phyloP scores from a whole-genome alignment of 2,113 vertebrate genomes.

The Marmota flaviventris region DNA sequence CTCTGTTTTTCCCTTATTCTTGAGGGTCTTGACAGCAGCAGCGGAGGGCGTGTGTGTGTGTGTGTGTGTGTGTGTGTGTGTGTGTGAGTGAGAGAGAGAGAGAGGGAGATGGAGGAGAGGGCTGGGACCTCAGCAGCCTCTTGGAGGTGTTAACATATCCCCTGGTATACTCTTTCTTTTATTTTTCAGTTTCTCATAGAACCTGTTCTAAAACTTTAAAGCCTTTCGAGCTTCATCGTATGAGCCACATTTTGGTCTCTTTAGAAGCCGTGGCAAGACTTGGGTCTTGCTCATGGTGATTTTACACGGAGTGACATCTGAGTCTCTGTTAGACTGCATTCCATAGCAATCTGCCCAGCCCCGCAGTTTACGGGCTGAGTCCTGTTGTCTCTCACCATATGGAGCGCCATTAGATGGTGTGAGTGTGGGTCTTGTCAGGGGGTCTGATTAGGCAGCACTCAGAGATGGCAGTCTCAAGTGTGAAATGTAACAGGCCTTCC shows the following conservation, averaged over 20 bases:
- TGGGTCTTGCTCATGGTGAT: neutral
- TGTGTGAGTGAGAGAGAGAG: neutral
- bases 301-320: slow-evolving; percentile 51
- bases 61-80: too few relatives aligned
- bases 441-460: slow-evolving; percentile 54
- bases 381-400: slow-evolving; percentile 66
- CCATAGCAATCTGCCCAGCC: slow-evolving; percentile 41
- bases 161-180: neutral
- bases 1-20: slow-evolving; percentile 39
- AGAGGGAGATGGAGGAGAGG: neutral
- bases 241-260: slow-evolving; percentile 36
- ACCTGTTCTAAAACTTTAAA: slow-evolving; percentile 49
- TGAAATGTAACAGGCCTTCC: slow-evolving; percentile 65
- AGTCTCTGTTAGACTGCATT: slow-evolving; percentile 60
- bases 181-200: slow-evolving; percentile 27
- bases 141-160: neutral
- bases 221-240: slow-evolving; percentile 9
- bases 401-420: slow-evolving; percentile 43
- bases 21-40: neutral
- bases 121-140: neutral
- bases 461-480: slow-evolving; percentile 39
- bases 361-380: neutral
- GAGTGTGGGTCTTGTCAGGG: slow-evolving; percentile 21
- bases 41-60: neutral
- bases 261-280: slow-evolving; percentile 10